Percentiles rank a stretch among this genome's conserved stretches.
phyloP scores from a whole-genome alignment of 2,113 vertebrate species.

The Dicerorhinus sumatrensis region DNA sequence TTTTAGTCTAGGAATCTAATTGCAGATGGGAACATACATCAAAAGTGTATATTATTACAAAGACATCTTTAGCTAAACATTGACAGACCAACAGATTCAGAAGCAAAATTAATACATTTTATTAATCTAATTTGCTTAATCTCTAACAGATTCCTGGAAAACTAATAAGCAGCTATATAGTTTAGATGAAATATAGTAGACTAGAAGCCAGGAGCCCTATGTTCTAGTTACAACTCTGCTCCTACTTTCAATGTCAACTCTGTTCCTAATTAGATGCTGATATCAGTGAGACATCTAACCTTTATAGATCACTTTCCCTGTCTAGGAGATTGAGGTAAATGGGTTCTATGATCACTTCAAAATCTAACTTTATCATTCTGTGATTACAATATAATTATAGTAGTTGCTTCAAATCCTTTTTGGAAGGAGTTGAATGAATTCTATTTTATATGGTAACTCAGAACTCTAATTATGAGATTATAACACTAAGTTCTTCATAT shows the following conservation, averaged over 20 bases:
- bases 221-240: conserved; percentile 16
- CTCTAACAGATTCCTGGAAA: conserved; percentile 2
- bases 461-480: background rate
- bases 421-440: background rate
- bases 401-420: conserved; percentile 15
- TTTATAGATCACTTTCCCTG: background rate
- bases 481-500: background rate
- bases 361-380: conserved; percentile 24
- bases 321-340: background rate
- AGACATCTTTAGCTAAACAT: conserved; percentile 42
- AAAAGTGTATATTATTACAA: background rate
- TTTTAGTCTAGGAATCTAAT: conserved; percentile 10
- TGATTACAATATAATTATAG: background rate
- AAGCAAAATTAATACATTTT: conserved; percentile 1
- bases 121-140: background rate
- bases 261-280: background rate
- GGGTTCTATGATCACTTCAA: background rate
- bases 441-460: background rate
- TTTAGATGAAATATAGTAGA: background rate
- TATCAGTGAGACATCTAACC: background rate
- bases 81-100: background rate
- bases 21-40: background rate
- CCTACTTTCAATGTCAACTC: conserved; percentile 1
- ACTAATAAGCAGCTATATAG: background rate
- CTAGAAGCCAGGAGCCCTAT: background rate